Evolutionary conservation across 2,888 invertebrate genomes (phyloP).

Genomic region (Zootermopsis nevadensis): DNA sequence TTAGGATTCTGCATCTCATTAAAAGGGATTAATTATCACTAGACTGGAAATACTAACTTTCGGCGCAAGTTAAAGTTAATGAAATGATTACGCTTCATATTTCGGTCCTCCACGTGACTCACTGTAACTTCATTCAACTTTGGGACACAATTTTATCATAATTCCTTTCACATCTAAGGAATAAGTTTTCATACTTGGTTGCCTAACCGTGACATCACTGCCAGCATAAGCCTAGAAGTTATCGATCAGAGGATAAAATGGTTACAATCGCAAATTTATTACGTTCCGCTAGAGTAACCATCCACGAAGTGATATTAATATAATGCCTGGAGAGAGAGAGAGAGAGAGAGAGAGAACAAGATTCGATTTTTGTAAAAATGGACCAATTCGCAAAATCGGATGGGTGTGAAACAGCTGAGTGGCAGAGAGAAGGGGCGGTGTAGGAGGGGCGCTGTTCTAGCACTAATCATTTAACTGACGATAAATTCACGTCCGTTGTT

Average conservation of each 20-base stretch:
- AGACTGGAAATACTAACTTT: no score
- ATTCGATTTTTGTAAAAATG: slow-evolving; percentile 25
- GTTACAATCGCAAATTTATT: slow-evolving; percentile 9
- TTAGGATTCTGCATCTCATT: no score
- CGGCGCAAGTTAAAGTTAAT: no score
- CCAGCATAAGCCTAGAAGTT: neutral
- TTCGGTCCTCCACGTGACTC: no score
- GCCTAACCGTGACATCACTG: slow-evolving; percentile 11
- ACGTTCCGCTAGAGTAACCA: neutral
- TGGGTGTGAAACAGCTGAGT: slow-evolving; percentile 39
- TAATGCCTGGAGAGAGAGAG: no score
- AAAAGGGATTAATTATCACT: no score
- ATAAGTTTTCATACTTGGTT: slow-evolving; percentile 33
- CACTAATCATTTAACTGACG: slow-evolving; percentile 44
- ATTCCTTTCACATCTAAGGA: neutral
- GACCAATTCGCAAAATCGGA: slow-evolving; percentile 34
- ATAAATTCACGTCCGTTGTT: slow-evolving; percentile 47
- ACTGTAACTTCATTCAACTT: no score
- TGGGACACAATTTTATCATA: no score
- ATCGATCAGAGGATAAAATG: slow-evolving; percentile 3
- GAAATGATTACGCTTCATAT: no score
- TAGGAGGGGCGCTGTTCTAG: neutral
- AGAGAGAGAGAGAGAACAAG: neutral
- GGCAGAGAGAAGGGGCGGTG: neutral
- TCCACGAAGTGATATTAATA: slow-evolving; percentile 19